Base-by-base conservation (phyloP, 1,140 invertebrate genomes). In the Lutraria rhynchaena region DNA sequence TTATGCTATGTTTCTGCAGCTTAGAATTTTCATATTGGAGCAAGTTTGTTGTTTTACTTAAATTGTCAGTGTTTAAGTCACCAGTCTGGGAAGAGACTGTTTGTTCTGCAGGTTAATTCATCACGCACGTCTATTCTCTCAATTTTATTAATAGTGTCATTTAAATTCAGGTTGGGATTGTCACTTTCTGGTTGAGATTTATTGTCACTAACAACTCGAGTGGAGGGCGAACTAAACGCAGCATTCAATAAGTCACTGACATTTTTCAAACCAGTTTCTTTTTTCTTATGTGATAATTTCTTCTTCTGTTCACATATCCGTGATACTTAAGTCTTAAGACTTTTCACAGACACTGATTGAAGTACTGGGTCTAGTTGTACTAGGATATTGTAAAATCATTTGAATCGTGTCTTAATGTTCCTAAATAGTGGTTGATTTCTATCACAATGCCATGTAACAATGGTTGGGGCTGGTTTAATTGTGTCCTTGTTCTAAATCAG, bases 371-470 rank as follows among this genome's bases (percentile, higher is more conserved):
- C 58, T 61, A 61, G 31, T 19, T 61, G 27, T 5, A 61, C 58
- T 19, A 61, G 35, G 31, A 61, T 35, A 35, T 61, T 61, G n/a
- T 17, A 61, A 61, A 35, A 61, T 61, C 58, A 61, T 61, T 61
- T 35, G 58, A 61, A 61, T 35, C 35, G n/a, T n/a, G n/a, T n/a
- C 55, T 11, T 5, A 58, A 58, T 58, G 55, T 58, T 17, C 13
- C 9, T 2, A 58, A 58, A 5, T 7, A 58, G 3, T 58, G 9
- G 17, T 29, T 58, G 55, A 58, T 29, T 58, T 58, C 55, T 17
- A 58, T 58, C n/a, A 58, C 55, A 27, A 58, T 58, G 55, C 55
- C 55, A 58, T 58, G 27, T 58, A 58, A 58, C 22, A 58, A 58
- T 58, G 55, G 55, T 58, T 58, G 55, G n/a, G 55, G 3, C 17